These are phyloP conservation scores for Mugil cephalus DNA, from an alignment of 2,113 vertebrate species.

Conservation along the genomic window DNA sequence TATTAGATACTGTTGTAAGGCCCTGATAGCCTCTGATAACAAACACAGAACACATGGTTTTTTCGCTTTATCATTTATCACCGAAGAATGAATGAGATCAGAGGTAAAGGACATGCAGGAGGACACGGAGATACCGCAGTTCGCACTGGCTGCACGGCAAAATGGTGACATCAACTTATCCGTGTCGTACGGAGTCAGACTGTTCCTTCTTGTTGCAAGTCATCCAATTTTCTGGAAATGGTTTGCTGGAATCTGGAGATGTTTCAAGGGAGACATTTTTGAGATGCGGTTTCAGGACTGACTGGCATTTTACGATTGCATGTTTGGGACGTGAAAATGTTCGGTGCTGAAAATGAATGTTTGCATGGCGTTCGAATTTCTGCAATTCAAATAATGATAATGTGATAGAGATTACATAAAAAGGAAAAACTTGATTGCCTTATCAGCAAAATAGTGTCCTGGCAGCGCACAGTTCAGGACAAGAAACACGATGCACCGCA, in stretches of 20 bases:
- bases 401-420: too few relatives aligned
- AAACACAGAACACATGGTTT: constrained; percentile 49
- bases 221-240: constrained; percentile 18
- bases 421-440: too few relatives aligned
- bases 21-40: constrained; percentile 67
- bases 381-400: not conserved
- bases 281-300: constrained; percentile 44
- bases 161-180: constrained; percentile 39
- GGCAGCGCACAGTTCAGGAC: too few relatives aligned
- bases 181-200: constrained; percentile 33
- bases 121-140: constrained; percentile 42
- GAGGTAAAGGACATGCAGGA: constrained; percentile 44
- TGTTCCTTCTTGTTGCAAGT: constrained; percentile 39
- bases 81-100: constrained; percentile 18
- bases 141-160: constrained; percentile 18
- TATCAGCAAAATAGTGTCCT: too few relatives aligned
- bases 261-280: constrained; percentile 23
- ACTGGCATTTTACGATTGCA: constrained; percentile 23
- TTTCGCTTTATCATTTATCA: constrained; percentile 57
- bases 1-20: constrained; percentile 44
- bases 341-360: constrained; percentile 34
- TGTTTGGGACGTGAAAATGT: constrained; percentile 50
- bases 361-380: not conserved
- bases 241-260: constrained; percentile 12
- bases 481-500: too few relatives aligned